Percentiles rank a stretch among this genome's conserved stretches.
phyloP scores from a whole-genome alignment of 2,888 invertebrate species.

The Leucoma salicis region DNA sequence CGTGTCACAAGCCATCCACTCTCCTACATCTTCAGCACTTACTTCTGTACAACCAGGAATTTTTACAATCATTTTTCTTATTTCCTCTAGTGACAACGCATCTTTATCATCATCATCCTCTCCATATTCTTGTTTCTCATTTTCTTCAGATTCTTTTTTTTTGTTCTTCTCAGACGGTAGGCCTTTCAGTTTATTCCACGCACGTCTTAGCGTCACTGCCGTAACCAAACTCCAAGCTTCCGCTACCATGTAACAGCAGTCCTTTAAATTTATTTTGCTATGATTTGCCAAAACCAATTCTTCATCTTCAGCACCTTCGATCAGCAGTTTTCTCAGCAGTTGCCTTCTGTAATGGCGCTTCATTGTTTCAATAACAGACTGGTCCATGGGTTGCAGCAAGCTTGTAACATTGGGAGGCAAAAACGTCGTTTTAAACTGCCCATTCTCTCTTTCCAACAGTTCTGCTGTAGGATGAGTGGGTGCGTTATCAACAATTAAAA shows the following conservation, averaged over 20 bases:
- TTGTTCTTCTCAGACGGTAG: conserved; percentile 8
- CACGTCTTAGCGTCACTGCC: neutral
- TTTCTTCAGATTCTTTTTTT: conserved; percentile 17
- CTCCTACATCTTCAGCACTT: conserved; percentile 8
- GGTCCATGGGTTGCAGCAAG: neutral
- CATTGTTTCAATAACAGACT: neutral
- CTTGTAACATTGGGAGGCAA: neutral
- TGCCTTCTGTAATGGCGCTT: neutral
- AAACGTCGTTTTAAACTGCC: neutral
- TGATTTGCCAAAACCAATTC: neutral
- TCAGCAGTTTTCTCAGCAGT: neutral
- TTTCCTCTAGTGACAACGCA: no score
- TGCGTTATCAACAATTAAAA: neutral
- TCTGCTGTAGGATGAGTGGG: neutral
- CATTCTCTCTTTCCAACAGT: neutral
- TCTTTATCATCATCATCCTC: no score
- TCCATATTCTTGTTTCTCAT: no score
- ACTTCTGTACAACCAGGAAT: conserved; percentile 12
- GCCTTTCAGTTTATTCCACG: neutral
- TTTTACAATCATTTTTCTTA: no score
- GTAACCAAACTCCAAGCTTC: neutral
- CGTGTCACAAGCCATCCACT: conserved; percentile 20
- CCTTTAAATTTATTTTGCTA: neutral
- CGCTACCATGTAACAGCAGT: neutral
- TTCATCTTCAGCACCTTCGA: neutral